Percentiles rank a stretch among this genome's conserved stretches.
phyloP scores from a whole-genome alignment of 2,888 invertebrate species.

The Icerya purchasi region DNA sequence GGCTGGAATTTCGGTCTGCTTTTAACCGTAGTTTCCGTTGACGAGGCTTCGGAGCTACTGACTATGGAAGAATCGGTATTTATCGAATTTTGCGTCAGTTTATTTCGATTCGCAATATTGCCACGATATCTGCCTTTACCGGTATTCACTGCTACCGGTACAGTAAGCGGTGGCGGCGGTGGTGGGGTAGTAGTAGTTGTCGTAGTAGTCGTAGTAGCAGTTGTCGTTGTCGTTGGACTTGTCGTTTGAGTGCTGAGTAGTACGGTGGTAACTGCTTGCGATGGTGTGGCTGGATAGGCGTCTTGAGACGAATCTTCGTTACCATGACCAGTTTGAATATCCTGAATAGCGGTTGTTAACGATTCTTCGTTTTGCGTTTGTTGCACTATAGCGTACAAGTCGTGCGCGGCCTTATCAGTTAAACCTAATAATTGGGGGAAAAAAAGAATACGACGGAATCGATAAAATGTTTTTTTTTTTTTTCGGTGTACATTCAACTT shows the following conservation, averaged over 20 bases:
- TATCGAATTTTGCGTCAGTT: constrained; percentile 21
- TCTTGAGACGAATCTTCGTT: not conserved
- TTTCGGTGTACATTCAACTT: too few species aligned
- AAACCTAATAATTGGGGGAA: constrained; percentile 22
- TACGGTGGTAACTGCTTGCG: constrained; percentile 30
- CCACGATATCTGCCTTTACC: constrained; percentile 23
- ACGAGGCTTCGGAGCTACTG: constrained; percentile 15
- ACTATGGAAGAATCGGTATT: constrained; percentile 21
- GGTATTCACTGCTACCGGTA: constrained; percentile 10
- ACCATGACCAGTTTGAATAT: constrained; percentile 29
- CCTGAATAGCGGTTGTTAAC: constrained; percentile 18
- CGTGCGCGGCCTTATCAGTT: constrained; percentile 56
- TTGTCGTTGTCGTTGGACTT: constrained; percentile 28
- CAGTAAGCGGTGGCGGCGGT: constrained; percentile 3
- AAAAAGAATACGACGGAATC: too few species aligned
- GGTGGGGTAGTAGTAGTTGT: constrained; percentile 15
- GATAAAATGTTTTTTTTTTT: too few species aligned
- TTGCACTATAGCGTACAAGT: constrained; percentile 56
- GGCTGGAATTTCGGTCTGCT: constrained; percentile 20
- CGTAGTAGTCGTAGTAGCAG: constrained; percentile 21
- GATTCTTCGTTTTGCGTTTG: constrained; percentile 32
- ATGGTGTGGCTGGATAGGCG: constrained; percentile 23
- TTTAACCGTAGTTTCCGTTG: constrained; percentile 25
- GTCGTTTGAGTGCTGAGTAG: constrained; percentile 26
- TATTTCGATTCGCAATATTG: constrained; percentile 14